Percentiles rank a stretch among this genome's conserved stretches.
These are phyloP conservation scores for Pachydiplax longipennis DNA, from an alignment of 2,888 invertebrate genomes.

Conservation along the genomic window DNA sequence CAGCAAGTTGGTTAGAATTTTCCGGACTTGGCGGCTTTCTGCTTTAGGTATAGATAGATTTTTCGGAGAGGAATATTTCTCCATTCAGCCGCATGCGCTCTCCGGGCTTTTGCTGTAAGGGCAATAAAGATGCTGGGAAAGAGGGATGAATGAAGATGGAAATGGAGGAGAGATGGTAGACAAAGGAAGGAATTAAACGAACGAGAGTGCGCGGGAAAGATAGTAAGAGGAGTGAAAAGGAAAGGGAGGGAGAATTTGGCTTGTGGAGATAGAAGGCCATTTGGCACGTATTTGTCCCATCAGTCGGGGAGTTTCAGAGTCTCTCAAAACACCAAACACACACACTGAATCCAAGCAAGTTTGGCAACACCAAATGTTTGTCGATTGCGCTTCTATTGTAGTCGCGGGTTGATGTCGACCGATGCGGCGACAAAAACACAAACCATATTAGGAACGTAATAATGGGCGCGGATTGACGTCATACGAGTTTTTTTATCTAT, in stretches of 20 bases:
- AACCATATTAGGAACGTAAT: not conserved
- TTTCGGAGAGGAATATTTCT: too few relatives aligned
- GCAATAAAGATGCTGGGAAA: not conserved
- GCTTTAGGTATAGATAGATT: too few relatives aligned
- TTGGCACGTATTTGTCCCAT: constrained; percentile 37
- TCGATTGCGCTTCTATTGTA: constrained; percentile 11
- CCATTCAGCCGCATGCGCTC: too few relatives aligned
- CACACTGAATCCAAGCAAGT: not conserved
- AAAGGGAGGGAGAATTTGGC: not conserved
- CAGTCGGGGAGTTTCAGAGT: constrained; percentile 20
- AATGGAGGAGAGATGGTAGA: not conserved
- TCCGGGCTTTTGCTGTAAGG: too few relatives aligned
- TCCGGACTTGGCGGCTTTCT: too few relatives aligned
- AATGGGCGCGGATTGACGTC: not conserved
- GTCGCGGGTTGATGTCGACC: not conserved
- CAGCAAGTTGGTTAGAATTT: too few relatives aligned
- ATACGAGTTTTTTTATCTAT: not conserved
- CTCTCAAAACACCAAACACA: not conserved
- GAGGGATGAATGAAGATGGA: not conserved
- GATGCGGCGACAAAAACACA: not conserved
- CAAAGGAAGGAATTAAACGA: not conserved
- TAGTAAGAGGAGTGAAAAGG: not conserved
- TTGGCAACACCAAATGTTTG: not conserved
- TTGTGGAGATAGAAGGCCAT: constrained; percentile 20
- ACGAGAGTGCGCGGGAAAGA: not conserved